Percentiles rank a stretch among this genome's conserved stretches.
Conservation (phyloP, 2,113 vertebrate genomes). For the Synodontis membranacea region DNA sequence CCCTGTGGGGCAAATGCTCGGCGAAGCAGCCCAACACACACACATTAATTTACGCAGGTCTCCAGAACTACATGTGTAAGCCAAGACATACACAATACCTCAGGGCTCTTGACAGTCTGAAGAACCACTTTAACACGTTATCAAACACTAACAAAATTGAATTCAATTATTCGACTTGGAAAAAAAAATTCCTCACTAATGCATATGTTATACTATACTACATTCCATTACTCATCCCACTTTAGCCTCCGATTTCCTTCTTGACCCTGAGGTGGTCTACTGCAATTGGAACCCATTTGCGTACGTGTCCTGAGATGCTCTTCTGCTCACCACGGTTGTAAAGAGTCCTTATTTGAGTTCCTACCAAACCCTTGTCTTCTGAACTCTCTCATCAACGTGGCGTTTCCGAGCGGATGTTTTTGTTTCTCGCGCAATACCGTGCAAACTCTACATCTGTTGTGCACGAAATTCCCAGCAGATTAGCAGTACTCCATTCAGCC, state of each 20-base stretch:
- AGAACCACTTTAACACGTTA: background rate
- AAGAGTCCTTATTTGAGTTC: background rate
- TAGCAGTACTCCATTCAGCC: background rate
- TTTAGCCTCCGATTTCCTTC: background rate
- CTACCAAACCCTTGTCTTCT: background rate
- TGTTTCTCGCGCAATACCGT: background rate
- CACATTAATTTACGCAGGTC: background rate
- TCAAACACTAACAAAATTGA: background rate
- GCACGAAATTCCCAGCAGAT: background rate
- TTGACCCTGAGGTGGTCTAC: background rate
- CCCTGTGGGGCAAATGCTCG: conserved; percentile 35
- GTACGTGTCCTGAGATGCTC: background rate
- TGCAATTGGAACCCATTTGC: background rate
- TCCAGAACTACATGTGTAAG: background rate
- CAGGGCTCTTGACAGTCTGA: background rate
- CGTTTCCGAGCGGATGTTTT: background rate
- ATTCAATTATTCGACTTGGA: background rate
- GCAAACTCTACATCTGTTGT: background rate
- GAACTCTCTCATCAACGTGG: background rate
- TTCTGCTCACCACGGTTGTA: background rate
- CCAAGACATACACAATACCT: background rate
- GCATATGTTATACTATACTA: background rate
- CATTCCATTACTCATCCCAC: background rate
- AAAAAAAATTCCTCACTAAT: background rate
- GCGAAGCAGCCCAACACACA: conserved; percentile 21